phyloP scores from a whole-genome alignment of 1,140 invertebrate species.

The Pogonus chalceus region DNA sequence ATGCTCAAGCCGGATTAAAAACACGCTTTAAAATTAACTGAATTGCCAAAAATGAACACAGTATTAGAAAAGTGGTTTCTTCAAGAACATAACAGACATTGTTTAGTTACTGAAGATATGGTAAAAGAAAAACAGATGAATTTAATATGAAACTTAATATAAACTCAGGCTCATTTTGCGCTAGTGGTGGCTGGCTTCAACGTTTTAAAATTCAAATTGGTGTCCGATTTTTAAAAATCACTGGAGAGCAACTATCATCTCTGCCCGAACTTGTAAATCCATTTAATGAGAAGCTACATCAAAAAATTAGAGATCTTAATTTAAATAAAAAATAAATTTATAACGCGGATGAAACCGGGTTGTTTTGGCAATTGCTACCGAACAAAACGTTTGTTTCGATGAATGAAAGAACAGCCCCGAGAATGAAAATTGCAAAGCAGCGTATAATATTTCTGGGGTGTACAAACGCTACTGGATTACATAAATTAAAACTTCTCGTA shows the following conservation, averaged over 20 bases:
- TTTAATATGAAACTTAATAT: slow-evolving; percentile 3
- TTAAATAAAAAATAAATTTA: slow-evolving; percentile 28
- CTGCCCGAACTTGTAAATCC: slow-evolving; percentile 17
- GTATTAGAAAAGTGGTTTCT: too few species aligned
- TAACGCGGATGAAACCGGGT: slow-evolving; percentile 29
- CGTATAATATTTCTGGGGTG: slow-evolving; percentile 20
- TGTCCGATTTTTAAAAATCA: slow-evolving; percentile 19
- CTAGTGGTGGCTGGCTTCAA: slow-evolving; percentile 19
- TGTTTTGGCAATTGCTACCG: slow-evolving; percentile 28
- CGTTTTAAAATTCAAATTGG: slow-evolving; percentile 14
- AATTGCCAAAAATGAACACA: too few species aligned
- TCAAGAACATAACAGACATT: too few species aligned
- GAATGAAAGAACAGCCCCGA: slow-evolving; percentile 16
- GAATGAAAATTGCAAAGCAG: slow-evolving; percentile 16
- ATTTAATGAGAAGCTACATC: slow-evolving; percentile 18
- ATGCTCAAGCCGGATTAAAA: slow-evolving; percentile 7
- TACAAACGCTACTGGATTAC: slow-evolving; percentile 17
- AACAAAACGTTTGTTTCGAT: slow-evolving; percentile 18
- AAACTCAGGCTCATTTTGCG: slow-evolving; percentile 13
- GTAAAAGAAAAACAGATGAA: slow-evolving; percentile 9
- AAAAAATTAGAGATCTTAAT: slow-evolving; percentile 16
- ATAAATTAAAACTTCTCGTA: slow-evolving; percentile 19
- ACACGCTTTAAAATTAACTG: slow-evolving; percentile 7
- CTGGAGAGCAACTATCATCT: slow-evolving; percentile 19
- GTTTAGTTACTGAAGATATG: slow-evolving; percentile 5